phyloP scores from a whole-genome alignment of 1,140 invertebrate genomes.

The Conopomorpha cramerella region DNA sequence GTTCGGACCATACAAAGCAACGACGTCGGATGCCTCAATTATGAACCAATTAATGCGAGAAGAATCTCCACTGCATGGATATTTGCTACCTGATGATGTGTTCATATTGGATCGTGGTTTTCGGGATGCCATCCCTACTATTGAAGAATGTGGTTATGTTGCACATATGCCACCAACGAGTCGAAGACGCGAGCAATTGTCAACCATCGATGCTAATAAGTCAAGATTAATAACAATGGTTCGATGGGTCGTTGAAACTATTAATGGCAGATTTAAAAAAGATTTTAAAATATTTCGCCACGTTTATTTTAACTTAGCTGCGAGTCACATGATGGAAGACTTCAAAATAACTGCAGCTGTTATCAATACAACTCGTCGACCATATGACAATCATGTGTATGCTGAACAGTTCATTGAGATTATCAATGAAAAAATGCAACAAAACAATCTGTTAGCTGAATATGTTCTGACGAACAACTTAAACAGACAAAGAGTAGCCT shows the following conservation, averaged over 20 bases:
- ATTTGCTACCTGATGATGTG: neutral
- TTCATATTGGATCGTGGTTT: neutral
- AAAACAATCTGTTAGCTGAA: conserved; percentile 1
- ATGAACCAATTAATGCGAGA: neutral
- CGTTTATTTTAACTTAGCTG: neutral
- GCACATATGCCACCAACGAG: neutral
- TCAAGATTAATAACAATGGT: conserved; percentile 1
- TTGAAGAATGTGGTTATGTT: neutral
- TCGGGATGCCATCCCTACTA: neutral
- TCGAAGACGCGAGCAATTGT: conserved; percentile 5
- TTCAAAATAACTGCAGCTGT: neutral
- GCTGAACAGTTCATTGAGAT: conserved; percentile 1
- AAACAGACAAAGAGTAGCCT: conserved; percentile 6
- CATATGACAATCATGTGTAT: conserved; percentile 1
- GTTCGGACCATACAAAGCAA: conserved; percentile 7
- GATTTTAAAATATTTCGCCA: no score
- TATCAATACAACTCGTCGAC: conserved; percentile 3
- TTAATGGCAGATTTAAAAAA: neutral
- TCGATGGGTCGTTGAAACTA: neutral
- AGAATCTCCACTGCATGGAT: neutral
- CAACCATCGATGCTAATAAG: conserved; percentile 3
- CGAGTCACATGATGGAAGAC: neutral
- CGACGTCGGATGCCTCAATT: conserved; percentile 6
- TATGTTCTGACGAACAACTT: conserved; percentile 4
- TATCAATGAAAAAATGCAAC: conserved; percentile 4